Conservation (phyloP, 2,113 vertebrate genomes). For the Podilymbus podiceps region DNA sequence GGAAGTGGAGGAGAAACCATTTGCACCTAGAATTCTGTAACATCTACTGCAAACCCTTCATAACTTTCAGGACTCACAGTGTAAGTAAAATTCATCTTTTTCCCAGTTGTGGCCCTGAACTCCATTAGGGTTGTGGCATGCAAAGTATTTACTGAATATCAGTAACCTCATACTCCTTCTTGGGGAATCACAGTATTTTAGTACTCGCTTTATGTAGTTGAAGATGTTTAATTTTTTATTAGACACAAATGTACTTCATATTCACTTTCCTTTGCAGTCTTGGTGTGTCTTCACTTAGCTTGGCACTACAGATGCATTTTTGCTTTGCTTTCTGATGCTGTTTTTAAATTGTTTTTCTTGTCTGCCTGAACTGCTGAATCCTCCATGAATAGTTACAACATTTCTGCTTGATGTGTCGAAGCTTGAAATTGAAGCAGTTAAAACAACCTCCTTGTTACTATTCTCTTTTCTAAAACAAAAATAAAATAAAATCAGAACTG, state of each 20-base stretch:
- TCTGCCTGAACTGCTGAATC: not conserved
- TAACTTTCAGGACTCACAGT: not conserved
- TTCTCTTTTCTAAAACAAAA: not conserved
- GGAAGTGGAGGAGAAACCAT: not conserved
- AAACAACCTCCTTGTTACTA: not conserved
- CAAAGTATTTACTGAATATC: not conserved
- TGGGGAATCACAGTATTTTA: not conserved
- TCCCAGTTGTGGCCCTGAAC: not conserved
- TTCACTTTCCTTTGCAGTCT: not conserved
- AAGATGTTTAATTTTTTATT: conserved; percentile 2
- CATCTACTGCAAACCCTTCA: not conserved
- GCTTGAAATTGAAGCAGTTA: not conserved
- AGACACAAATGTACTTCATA: not conserved
- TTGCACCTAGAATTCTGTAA: not conserved
- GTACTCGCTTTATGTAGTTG: not conserved
- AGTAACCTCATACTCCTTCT: not conserved
- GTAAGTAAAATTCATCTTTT: not conserved
- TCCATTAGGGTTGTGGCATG: not conserved
- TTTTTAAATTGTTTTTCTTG: conserved; percentile 15
- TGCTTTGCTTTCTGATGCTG: conserved; percentile 2
- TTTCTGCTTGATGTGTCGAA: not conserved
- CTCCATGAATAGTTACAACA: not conserved
- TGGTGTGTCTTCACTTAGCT: not conserved
- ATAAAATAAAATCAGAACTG: not conserved
- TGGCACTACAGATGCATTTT: not conserved